phyloP scores from a whole-genome alignment of 2,888 invertebrate species.

The Lepidochitona cinerea region DNA sequence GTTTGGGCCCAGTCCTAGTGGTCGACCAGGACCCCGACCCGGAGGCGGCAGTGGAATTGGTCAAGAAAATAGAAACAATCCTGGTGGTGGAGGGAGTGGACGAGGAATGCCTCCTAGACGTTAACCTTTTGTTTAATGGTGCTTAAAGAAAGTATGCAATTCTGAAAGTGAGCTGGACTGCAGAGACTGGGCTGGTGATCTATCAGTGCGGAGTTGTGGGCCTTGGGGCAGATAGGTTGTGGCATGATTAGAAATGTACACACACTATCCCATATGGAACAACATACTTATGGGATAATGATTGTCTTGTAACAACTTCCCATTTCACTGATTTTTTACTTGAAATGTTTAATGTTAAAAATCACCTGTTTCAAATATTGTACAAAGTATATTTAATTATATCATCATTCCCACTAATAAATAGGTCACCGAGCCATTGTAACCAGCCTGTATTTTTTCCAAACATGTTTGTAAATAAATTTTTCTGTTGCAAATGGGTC shows the following conservation, averaged over 20 bases:
- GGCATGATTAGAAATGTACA: too few relatives aligned
- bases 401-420: neutral
- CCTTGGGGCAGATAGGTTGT: neutral
- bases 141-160: slow-evolving; percentile 9
- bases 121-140: neutral
- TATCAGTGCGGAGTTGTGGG: neutral
- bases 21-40: slow-evolving; percentile 54
- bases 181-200: neutral
- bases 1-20: slow-evolving; percentile 44
- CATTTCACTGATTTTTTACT: neutral
- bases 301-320: too few relatives aligned
- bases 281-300: too few relatives aligned
- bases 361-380: neutral
- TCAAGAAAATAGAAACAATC: neutral
- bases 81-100: neutral
- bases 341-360: neutral
- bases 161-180: neutral
- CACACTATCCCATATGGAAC: too few relatives aligned
- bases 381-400: slow-evolving; percentile 7
- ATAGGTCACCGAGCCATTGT: neutral
- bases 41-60: slow-evolving; percentile 74
- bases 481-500: slow-evolving; percentile 32
- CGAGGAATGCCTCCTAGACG: neutral
- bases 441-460: neutral
- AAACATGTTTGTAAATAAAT: slow-evolving; percentile 1